phyloP scores from a whole-genome alignment of 2,888 invertebrate genomes.

The Malthinus flaveolus region DNA sequence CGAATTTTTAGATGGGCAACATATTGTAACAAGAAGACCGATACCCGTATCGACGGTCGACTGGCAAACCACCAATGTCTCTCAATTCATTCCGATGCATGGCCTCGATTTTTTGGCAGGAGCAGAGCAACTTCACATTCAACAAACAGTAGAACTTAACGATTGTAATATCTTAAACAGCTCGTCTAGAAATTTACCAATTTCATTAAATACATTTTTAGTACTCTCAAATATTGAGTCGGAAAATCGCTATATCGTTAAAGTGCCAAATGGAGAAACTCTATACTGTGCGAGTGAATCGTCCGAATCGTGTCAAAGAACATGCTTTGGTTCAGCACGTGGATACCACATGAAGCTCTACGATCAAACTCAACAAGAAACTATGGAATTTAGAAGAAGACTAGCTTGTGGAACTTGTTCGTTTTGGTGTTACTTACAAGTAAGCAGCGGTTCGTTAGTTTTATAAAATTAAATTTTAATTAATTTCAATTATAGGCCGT shows the following conservation, averaged over 20 bases:
- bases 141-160: conserved; percentile 78
- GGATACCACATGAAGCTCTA: conserved; percentile 78
- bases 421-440: conserved; percentile 75
- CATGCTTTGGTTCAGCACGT: conserved; percentile 72
- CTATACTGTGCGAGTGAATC: conserved; percentile 74
- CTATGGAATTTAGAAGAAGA: conserved; percentile 72
- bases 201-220: conserved; percentile 42
- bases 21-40: conserved; percentile 54
- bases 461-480: background rate
- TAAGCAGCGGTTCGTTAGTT: conserved; percentile 37
- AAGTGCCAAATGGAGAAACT: conserved; percentile 73
- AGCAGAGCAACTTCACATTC: conserved; percentile 70
- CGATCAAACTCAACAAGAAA: conserved; percentile 83
- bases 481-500: conserved; percentile 59
- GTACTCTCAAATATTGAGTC: conserved; percentile 66
- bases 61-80: conserved; percentile 61
- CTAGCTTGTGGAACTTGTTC: conserved; percentile 70
- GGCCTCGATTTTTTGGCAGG: conserved; percentile 75
- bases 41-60: conserved; percentile 64
- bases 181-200: too few species aligned
- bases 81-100: conserved; percentile 65
- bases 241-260: conserved; percentile 73
- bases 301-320: conserved; percentile 64
- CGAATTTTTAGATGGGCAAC: conserved; percentile 17
- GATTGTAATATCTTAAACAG: conserved; percentile 60